Evolutionary conservation across 2,888 invertebrate genomes (phyloP).

Genomic region (Dynastes maya): DNA sequence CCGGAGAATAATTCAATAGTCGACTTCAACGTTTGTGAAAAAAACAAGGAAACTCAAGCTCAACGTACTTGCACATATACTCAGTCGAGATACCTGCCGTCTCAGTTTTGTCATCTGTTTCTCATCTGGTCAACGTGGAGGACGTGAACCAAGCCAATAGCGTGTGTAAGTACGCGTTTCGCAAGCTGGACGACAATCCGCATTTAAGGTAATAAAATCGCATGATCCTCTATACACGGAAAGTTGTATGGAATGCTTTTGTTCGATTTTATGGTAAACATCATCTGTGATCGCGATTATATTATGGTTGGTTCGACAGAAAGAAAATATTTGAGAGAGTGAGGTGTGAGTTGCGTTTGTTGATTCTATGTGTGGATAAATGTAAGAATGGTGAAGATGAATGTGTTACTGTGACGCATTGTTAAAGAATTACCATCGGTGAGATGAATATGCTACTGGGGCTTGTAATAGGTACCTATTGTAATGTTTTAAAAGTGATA

Average conservation of each 20-base stretch:
- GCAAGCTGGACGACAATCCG: conserved; percentile 10
- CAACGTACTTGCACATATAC: neutral
- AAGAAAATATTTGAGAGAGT: conserved; percentile 7
- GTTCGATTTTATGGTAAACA: conserved; percentile 36
- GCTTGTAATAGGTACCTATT: too few species aligned
- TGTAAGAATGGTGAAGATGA: too few species aligned
- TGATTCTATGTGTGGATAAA: too few species aligned
- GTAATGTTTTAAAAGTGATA: too few species aligned
- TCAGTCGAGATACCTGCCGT: neutral
- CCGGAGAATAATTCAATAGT: neutral
- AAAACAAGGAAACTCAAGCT: conserved; percentile 22
- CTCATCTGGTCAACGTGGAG: conserved; percentile 18
- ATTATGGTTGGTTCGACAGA: neutral
- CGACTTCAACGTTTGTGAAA: neutral
- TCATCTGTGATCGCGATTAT: conserved; percentile 8
- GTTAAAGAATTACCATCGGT: too few species aligned
- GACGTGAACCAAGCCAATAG: neutral
- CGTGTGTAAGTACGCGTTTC: neutral
- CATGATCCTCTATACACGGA: conserved; percentile 27
- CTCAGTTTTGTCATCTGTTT: conserved; percentile 7
- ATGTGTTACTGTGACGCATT: too few species aligned
- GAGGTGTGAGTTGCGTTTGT: neutral
- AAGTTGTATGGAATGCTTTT: conserved; percentile 43
- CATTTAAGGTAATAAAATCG: conserved; percentile 42
- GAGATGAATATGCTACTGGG: too few species aligned